Evolutionary conservation across 1,140 invertebrate species (phyloP).

Genomic region (Paraescarpia echinospica): DNA sequence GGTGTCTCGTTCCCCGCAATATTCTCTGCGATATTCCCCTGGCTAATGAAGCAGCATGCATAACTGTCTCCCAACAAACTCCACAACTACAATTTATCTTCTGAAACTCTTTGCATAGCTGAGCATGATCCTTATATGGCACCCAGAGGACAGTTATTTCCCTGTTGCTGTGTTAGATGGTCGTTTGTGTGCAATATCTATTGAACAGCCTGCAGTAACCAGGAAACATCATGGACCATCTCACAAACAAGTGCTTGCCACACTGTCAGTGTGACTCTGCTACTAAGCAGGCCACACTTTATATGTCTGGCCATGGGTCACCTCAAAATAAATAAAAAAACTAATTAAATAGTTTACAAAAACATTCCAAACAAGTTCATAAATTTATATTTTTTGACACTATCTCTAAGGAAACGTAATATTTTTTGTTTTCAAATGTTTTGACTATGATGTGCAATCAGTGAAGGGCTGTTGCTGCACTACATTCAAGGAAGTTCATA

Average conservation of each 20-base stretch:
- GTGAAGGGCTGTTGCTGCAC: too few species aligned
- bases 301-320: neutral
- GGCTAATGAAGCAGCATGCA: neutral
- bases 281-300: neutral
- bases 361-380: too few species aligned
- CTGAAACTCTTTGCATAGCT: neutral
- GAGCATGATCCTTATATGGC: neutral
- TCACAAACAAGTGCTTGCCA: neutral
- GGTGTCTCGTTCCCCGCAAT: neutral
- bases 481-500: too few species aligned
- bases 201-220: neutral
- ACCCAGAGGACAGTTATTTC: neutral
- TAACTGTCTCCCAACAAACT: neutral
- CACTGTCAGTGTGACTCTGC: neutral
- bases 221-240: neutral
- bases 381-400: too few species aligned
- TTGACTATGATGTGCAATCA: too few species aligned
- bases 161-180: conserved; percentile 3
- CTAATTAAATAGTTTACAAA: too few species aligned
- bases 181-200: neutral
- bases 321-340: neutral
- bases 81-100: neutral
- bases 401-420: too few species aligned
- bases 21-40: neutral
- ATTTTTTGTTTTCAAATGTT: too few species aligned